Conservation (phyloP, 2,888 invertebrate genomes). For the Ormyrus pomaceus region DNA sequence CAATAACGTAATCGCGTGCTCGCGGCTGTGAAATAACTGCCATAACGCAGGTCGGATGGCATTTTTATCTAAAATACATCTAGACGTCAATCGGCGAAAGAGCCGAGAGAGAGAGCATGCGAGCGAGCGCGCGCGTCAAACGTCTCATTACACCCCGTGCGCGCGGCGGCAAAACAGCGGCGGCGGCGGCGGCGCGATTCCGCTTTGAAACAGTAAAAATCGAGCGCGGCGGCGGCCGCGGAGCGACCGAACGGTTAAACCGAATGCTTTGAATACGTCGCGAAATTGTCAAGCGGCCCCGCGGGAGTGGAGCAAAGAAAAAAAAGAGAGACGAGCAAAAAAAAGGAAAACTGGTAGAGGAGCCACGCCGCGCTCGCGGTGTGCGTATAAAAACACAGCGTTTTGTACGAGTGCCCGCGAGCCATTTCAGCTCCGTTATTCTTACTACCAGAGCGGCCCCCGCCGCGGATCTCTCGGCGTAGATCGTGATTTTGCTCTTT, state of each 20-base stretch:
- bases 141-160: no score
- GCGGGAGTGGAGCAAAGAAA: not conserved
- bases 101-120: no score
- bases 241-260: no score
- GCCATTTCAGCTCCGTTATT: conserved; percentile 37
- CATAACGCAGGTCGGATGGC: no score
- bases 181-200: not conserved
- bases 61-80: no score
- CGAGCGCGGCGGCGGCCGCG: not conserved
- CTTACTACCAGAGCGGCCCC: conserved; percentile 6
- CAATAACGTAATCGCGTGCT: no score
- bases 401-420: conserved; percentile 28
- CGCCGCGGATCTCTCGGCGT: not conserved
- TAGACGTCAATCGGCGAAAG: no score
- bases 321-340: not conserved
- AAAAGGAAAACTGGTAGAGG: not conserved
- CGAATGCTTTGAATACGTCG: no score
- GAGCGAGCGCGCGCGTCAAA: no score
- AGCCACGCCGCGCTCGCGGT: no score
- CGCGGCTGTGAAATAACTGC: no score
- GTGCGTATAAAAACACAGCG: not conserved
- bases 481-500: conserved; percentile 33
- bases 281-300: not conserved
- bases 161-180: not conserved
- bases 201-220: no score